These are phyloP conservation scores for Colossoma macropomum DNA, from an alignment of 2,113 vertebrate genomes.

Conservation along the genomic window DNA sequence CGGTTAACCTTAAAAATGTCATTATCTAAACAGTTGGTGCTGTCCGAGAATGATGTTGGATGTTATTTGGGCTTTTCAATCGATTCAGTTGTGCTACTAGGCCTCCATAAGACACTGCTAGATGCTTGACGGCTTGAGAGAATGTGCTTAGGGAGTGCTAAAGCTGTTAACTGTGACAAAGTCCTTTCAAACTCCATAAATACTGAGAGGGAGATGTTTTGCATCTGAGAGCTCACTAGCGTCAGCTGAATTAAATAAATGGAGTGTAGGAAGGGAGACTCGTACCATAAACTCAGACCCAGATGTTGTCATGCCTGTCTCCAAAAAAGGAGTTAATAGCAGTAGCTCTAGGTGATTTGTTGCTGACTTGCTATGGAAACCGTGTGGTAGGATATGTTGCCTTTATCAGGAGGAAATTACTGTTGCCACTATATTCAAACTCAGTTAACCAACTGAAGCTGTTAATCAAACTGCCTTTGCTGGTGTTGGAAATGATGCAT, in stretches of 20 bases:
- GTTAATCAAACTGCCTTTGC: no score
- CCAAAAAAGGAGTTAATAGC: neutral
- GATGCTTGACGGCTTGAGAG: neutral
- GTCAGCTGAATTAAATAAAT: neutral
- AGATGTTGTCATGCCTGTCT: neutral
- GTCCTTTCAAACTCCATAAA: neutral
- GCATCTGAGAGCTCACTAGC: neutral
- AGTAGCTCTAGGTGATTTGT: neutral
- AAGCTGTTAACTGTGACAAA: neutral
- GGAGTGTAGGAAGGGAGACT: neutral
- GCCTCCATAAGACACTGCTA: neutral
- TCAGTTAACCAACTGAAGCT: neutral
- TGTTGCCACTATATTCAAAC: neutral
- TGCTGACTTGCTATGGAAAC: neutral
- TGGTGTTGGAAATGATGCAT: neutral
- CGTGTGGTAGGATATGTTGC: constrained; percentile 1
- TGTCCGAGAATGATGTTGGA: neutral
- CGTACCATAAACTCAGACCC: neutral
- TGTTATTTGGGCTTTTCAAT: neutral
- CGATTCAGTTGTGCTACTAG: neutral
- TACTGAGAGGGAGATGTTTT: neutral
- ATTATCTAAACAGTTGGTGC: neutral
- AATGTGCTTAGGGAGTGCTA: neutral
- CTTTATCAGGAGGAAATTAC: no score
- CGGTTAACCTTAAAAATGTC: no score